Conservation (phyloP, 2,113 vertebrate species). For the Phrynosoma blainvillii region DNA sequence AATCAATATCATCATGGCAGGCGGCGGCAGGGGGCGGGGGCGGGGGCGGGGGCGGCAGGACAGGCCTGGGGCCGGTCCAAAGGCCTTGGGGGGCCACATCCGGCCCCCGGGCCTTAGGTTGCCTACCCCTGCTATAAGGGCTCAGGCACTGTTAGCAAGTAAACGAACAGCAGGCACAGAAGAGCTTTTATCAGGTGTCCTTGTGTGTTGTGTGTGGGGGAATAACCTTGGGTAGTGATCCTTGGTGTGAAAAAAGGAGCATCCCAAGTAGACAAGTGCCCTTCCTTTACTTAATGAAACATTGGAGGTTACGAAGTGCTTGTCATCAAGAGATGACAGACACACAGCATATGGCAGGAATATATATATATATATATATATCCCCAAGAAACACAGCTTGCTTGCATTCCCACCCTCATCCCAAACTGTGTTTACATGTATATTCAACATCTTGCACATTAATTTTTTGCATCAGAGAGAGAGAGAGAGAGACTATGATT, state of each 20-base stretch:
- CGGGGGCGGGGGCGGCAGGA: too few relatives aligned
- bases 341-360: constrained; percentile 66
- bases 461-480: constrained; percentile 17
- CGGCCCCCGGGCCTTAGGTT: too few relatives aligned
- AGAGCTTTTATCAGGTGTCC: background rate
- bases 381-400: constrained; percentile 63
- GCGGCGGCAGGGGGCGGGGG: too few relatives aligned
- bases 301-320: constrained; percentile 33
- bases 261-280: background rate
- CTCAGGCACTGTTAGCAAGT: too few relatives aligned
- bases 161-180: background rate
- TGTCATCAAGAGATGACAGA: constrained; percentile 63
- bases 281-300: background rate
- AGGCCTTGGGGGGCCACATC: too few relatives aligned
- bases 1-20: too few relatives aligned
- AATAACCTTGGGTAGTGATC: background rate
- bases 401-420: constrained; percentile 65
- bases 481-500: constrained; percentile 58
- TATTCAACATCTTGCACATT: constrained; percentile 48
- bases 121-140: too few relatives aligned
- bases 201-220: background rate
- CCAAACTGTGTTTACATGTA: constrained; percentile 58
- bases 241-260: background rate
- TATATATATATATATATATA: constrained; percentile 64
- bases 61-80: too few relatives aligned